Base-by-base conservation (phyloP, 2,797 vertebrate species). In the Clangula hyemalis region DNA sequence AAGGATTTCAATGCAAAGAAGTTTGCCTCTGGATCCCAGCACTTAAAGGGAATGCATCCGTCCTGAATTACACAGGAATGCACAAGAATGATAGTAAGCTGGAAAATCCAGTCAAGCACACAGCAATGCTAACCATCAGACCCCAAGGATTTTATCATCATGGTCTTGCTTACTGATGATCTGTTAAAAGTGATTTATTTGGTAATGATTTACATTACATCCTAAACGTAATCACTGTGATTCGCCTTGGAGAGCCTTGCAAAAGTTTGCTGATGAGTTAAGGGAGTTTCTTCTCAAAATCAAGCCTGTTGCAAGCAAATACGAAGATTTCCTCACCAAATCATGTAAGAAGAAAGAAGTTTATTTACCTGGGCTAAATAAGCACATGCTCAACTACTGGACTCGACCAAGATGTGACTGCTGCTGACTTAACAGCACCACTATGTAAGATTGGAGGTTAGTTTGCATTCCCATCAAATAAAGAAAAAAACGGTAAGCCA, bases 21-120 rank as follows among this genome's bases (percentile, higher is more conserved):
- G 14, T 13, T 30, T 39, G 10, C 0, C 0, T 49, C 25, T 66
- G 8, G 15, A 21, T 24, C 6, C 45, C 41, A n/a, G 5, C 25
- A 5, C 45, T 68, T 68, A 68, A n/a, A 74, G 25, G 24, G 30
- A 54, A 41, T n/a, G n/a, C 5, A 10, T 36, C 11, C n/a, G 13
- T 27, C 74, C n/a, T 24, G 39, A 32, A 28, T 68, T 61, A 36
- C 36, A 36, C 5, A 2, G 41, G 47, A 36, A 6, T 14, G 4
- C 18, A 41, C 13, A 11, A 34, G 47, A 68, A 22, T 28, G 21
- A 10, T 16, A 32, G 11, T 18, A 18, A 72, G 13, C 11, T 38
- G 45, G 39, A 73, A 61, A 61, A 41, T 32, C 57, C 32, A 13
- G 9, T 25, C 45, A 54, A 34, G 28, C 14, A 24, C 74, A 54